Evolutionary conservation across 2,113 vertebrate genomes (phyloP).

Genomic region (Crypturellus undulatus): DNA sequence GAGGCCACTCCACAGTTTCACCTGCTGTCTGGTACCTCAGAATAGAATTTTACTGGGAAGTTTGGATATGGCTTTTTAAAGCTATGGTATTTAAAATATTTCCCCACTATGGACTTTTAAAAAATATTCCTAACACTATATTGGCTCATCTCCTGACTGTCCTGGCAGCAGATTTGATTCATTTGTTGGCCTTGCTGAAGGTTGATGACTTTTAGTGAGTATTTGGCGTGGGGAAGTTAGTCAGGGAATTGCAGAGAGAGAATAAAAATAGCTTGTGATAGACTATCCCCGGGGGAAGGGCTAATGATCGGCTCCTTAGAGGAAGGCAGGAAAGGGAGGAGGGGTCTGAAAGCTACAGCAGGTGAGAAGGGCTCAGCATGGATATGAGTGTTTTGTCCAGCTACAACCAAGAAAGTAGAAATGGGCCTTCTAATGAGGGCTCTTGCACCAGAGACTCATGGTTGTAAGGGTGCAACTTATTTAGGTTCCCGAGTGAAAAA

Average conservation of each 20-base stretch:
- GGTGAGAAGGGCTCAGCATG: not conserved
- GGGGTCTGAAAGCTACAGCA: not conserved
- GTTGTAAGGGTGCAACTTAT: not conserved
- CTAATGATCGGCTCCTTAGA: not conserved
- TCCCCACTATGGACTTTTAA: not conserved
- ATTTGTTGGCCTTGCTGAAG: constrained; percentile 58
- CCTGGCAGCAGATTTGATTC: constrained; percentile 53
- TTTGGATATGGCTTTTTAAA: constrained; percentile 33
- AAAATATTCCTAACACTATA: constrained; percentile 21
- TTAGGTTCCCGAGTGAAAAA: not conserved
- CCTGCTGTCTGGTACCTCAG: not conserved
- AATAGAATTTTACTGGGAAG: constrained; percentile 22
- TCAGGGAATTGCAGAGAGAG: constrained; percentile 6
- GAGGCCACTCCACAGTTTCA: constrained; percentile 20
- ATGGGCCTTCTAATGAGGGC: not conserved
- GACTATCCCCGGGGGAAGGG: not conserved
- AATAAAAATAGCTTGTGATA: constrained; percentile 41
- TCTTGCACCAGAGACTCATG: not conserved
- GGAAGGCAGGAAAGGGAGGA: not conserved
- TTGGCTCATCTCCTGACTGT: constrained; percentile 36
- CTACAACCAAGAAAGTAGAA: not conserved
- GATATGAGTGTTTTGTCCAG: not conserved
- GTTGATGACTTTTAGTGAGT: constrained; percentile 44
- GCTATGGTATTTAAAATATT: constrained; percentile 14
- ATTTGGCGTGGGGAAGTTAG: constrained; percentile 43